Percentiles rank a stretch among this genome's conserved stretches.
phyloP scores from a whole-genome alignment of 2,888 invertebrate species.

The Heliconius erato region DNA sequence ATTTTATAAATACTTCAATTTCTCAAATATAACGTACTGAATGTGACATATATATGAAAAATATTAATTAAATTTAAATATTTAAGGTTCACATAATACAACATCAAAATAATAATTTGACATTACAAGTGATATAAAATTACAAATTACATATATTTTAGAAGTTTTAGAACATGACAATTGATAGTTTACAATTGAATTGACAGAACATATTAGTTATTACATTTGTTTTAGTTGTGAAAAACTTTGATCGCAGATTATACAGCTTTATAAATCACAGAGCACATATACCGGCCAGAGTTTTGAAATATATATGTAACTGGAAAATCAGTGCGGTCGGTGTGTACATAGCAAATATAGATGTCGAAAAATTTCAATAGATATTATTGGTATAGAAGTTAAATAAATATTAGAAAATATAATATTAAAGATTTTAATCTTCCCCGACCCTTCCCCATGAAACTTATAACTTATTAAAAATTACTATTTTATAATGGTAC shows the following conservation, averaged over 20 bases:
- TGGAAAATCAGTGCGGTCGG: too few species aligned
- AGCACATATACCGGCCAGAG: too few species aligned
- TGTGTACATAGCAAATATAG: too few species aligned
- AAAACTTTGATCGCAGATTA: not conserved
- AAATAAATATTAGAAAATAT: too few species aligned
- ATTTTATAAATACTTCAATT: slow-evolving; percentile 54
- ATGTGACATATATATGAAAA: not conserved
- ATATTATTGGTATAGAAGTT: not conserved
- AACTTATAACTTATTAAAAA: too few species aligned
- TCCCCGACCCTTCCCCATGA: too few species aligned
- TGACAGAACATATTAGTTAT: not conserved
- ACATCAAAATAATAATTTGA: not conserved
- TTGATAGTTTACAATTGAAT: not conserved
- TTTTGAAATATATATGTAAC: too few species aligned
- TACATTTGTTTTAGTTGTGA: not conserved
- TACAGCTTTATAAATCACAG: not conserved
- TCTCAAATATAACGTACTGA: not conserved
- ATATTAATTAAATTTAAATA: not conserved
- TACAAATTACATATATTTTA: not conserved
- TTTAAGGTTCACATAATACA: not conserved
- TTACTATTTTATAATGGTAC: too few species aligned
- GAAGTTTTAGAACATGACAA: slow-evolving; percentile 5
- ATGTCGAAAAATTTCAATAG: not conserved
- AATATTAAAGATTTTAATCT: too few species aligned
- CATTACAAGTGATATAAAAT: not conserved